Evolutionary conservation across 2,797 vertebrate species (phyloP).

Genomic region (Taeniopygia guttata): DNA sequence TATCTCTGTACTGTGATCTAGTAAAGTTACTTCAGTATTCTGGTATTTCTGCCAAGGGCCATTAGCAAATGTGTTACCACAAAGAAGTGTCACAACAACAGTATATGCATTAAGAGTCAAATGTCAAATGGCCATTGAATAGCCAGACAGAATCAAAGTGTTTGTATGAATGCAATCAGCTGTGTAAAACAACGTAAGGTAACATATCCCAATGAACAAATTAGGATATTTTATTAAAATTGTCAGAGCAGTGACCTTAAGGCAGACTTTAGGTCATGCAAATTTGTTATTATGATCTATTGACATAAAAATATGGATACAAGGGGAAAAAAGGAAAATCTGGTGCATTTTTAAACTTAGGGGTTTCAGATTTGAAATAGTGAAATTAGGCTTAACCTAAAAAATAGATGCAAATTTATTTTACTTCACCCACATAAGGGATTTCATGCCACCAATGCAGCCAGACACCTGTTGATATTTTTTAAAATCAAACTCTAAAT

Average conservation of each 20-base stretch:
- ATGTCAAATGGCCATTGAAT: not conserved
- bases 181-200: not conserved
- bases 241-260: not conserved
- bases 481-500: not conserved
- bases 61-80: slow-evolving; percentile 56
- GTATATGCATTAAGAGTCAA: not conserved
- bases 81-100: not conserved
- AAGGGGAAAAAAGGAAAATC: not conserved
- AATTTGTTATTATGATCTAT: not conserved
- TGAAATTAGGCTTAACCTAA: not conserved
- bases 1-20: slow-evolving; percentile 86
- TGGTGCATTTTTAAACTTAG: not conserved
- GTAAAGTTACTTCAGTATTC: slow-evolving; percentile 84
- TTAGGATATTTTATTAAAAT: not conserved
- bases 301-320: not conserved
- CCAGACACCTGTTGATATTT: not conserved
- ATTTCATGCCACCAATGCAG: not conserved
- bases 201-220: not conserved
- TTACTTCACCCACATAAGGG: not conserved
- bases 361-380: not conserved
- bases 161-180: not conserved
- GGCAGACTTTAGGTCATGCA: not conserved
- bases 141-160: not conserved
- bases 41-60: slow-evolving; percentile 85
- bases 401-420: not conserved